These are phyloP conservation scores for Tethya wilhelma DNA, from an alignment of 37 sponge, comb jelly and placozoan genomes.

Conservation along the genomic window DNA sequence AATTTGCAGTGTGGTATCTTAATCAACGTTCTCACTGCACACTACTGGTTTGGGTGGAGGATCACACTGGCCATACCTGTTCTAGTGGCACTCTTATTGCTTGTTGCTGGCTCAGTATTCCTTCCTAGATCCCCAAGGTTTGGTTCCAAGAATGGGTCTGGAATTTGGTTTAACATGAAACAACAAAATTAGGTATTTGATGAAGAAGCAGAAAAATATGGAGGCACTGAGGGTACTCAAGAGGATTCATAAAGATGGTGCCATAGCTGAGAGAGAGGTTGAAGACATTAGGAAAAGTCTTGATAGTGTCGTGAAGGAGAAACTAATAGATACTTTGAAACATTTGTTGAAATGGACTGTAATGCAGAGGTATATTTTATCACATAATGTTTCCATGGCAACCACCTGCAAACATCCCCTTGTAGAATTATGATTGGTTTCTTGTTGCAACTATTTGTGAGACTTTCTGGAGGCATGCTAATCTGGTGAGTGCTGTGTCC, in stretches of 20 bases:
- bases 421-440: no score
- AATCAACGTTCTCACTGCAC: background rate
- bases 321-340: no score
- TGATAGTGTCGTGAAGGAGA: no score
- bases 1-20: background rate
- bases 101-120: background rate
- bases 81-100: background rate
- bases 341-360: background rate
- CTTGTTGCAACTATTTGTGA: no score
- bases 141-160: no score
- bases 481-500: no score
- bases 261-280: background rate
- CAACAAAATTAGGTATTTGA: slow-evolving; percentile 11
- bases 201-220: slow-evolving; percentile 7
- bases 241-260: background rate
- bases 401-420: no score
- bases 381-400: no score
- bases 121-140: background rate
- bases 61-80: background rate
- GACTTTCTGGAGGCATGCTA: no score
- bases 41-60: background rate
- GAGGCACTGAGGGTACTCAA: background rate
- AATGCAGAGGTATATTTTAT: background rate
- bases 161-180: no score
- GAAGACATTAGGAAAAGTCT: background rate